Percentiles rank a stretch among this genome's conserved stretches.
Evolutionary conservation across 2,888 invertebrate species (phyloP).

Genomic region (Pristionchus entomophagus): DNA sequence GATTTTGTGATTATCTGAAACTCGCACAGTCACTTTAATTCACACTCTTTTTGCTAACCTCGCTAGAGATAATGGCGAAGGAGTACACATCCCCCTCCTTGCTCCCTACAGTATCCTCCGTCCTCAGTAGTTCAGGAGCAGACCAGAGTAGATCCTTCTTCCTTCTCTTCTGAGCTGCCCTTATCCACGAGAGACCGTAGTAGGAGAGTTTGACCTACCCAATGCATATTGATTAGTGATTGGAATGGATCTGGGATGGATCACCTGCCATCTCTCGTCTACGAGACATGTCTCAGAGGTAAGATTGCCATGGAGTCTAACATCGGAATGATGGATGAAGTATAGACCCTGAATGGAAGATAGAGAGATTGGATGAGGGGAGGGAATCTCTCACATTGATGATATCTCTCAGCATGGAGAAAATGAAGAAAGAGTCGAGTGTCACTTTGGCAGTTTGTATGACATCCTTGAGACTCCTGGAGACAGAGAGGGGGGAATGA

Average conservation of each 20-base stretch:
- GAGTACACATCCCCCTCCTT: constrained; percentile 71
- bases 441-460: constrained; percentile 57
- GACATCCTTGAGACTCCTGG: constrained; percentile 54
- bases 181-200: constrained; percentile 61
- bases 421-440: constrained; percentile 73
- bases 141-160: constrained; percentile 46
- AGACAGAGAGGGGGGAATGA: no score
- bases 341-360: constrained; percentile 47
- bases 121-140: constrained; percentile 40
- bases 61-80: constrained; percentile 69
- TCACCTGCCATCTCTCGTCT: constrained; percentile 52
- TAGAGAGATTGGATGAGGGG: not conserved
- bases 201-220: constrained; percentile 63
- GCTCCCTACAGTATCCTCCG: constrained; percentile 53
- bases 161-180: not conserved
- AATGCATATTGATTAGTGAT: not conserved
- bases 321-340: constrained; percentile 46
- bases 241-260: not conserved
- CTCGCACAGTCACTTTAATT: no score
- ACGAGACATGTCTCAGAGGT: constrained; percentile 52
- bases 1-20: constrained; percentile 36
- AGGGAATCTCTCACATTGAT: constrained; percentile 55
- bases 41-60: constrained; percentile 58
- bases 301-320: constrained; percentile 49
- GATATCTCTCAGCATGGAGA: constrained; percentile 68